Evolutionary conservation across 2,113 vertebrate species (phyloP).

Genomic region (Lophotis ruficrista): DNA sequence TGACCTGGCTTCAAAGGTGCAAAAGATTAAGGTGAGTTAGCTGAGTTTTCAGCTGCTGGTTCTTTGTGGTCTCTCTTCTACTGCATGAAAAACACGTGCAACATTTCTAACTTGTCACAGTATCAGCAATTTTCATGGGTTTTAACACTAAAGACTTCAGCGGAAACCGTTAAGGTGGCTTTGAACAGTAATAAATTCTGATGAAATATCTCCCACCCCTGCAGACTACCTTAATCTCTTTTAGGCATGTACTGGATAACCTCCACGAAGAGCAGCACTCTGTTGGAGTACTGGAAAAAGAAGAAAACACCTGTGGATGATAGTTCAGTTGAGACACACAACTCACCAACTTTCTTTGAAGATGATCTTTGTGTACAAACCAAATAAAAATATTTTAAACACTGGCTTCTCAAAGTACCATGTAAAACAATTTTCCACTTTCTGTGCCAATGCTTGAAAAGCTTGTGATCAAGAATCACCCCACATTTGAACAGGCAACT

Average conservation of each 20-base stretch:
- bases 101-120: constrained; percentile 62
- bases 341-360: constrained; percentile 27
- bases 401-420: neutral
- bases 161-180: constrained; percentile 53
- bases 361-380: neutral
- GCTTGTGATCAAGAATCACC: neutral
- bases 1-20: constrained; percentile 17
- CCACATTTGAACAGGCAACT: neutral
- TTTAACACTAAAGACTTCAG: constrained; percentile 72
- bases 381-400: constrained; percentile 44
- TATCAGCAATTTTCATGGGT: constrained; percentile 72
- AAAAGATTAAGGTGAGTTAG: constrained; percentile 26
- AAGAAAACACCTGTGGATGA: constrained; percentile 8
- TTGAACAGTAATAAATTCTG: constrained; percentile 71
- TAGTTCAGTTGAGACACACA: constrained; percentile 32
- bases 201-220: constrained; percentile 54
- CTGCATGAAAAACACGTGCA: constrained; percentile 50
- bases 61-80: constrained; percentile 39
- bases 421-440: neutral
- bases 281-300: constrained; percentile 23
- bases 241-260: constrained; percentile 25
- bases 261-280: constrained; percentile 6
- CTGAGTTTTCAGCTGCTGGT: constrained; percentile 1
- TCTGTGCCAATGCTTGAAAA: neutral
- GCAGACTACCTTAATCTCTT: constrained; percentile 63